phyloP scores from a whole-genome alignment of 2,113 vertebrate species.

The Chionis minor region DNA sequence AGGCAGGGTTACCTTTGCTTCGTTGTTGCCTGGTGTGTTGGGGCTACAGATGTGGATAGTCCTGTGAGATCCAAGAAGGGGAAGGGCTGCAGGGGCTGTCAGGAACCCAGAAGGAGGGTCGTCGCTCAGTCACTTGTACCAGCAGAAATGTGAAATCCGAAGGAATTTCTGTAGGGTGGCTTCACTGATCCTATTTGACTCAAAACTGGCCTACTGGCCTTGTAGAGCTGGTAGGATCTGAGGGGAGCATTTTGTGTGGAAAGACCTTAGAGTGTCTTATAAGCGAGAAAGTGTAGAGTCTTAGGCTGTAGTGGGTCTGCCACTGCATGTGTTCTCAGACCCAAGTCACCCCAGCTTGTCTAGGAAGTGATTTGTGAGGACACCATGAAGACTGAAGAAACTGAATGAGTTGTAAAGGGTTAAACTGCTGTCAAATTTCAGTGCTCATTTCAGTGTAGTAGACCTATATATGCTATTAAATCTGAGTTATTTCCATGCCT shows the following conservation, averaged over 20 bases:
- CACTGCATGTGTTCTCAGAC: neutral
- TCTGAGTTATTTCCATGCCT: neutral
- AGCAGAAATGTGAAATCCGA: neutral
- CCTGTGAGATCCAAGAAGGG: neutral
- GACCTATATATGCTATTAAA: neutral
- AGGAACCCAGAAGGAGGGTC: neutral
- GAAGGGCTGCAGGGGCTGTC: neutral
- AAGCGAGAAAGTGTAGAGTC: neutral
- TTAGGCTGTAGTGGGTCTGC: neutral
- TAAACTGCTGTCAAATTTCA: neutral
- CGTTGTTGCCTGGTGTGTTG: neutral
- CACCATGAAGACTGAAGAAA: neutral
- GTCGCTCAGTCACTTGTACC: rapidly evolving
- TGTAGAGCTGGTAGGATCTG: neutral
- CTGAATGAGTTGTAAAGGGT: neutral
- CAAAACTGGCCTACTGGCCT: neutral
- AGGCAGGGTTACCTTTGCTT: neutral
- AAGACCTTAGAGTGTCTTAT: neutral
- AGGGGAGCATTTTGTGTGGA: neutral
- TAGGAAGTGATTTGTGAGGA: neutral
- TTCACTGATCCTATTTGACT: neutral
- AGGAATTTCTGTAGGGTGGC: neutral
- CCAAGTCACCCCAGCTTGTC: neutral
- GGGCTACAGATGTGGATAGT: neutral
- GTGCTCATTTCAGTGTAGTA: neutral